Evolutionary conservation across 2,797 vertebrate species (phyloP).

Genomic region (Corythornis leucogaster): DNA sequence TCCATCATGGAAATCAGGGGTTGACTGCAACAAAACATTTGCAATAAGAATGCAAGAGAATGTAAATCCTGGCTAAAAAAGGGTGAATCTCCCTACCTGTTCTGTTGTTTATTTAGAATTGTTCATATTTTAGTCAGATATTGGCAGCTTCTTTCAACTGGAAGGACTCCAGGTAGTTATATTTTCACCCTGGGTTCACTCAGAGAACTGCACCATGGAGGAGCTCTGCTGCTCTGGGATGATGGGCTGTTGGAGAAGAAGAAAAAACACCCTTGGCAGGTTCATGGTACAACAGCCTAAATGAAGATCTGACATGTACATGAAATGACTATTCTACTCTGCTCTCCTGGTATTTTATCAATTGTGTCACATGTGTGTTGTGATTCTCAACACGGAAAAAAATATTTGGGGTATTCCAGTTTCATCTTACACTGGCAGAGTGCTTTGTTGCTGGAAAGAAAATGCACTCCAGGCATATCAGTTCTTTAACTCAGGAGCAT

Average conservation of each 20-base stretch:
- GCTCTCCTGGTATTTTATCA: not conserved
- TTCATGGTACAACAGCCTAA: not conserved
- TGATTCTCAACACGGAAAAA: not conserved
- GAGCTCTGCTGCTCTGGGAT: not conserved
- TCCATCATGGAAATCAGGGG: not conserved
- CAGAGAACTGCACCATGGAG: fast-evolving
- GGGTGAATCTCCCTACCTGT: not conserved
- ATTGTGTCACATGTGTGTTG: not conserved
- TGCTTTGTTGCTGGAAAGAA: not conserved
- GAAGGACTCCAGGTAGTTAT: not conserved
- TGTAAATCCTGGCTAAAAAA: not conserved
- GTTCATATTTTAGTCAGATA: not conserved
- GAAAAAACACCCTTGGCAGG: not conserved
- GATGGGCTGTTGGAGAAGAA: not conserved
- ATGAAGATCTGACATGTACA: not conserved
- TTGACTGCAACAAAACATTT: not conserved
- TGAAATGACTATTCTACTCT: not conserved
- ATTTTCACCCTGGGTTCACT: not conserved
- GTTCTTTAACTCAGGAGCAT: not conserved
- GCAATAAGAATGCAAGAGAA: not conserved
- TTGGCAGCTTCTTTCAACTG: not conserved
- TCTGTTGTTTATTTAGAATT: not conserved
- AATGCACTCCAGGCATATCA: not conserved
- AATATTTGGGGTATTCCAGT: not conserved
- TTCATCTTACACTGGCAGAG: not conserved